Conservation (phyloP, 2,888 invertebrate genomes). For the Amiota mariae region DNA sequence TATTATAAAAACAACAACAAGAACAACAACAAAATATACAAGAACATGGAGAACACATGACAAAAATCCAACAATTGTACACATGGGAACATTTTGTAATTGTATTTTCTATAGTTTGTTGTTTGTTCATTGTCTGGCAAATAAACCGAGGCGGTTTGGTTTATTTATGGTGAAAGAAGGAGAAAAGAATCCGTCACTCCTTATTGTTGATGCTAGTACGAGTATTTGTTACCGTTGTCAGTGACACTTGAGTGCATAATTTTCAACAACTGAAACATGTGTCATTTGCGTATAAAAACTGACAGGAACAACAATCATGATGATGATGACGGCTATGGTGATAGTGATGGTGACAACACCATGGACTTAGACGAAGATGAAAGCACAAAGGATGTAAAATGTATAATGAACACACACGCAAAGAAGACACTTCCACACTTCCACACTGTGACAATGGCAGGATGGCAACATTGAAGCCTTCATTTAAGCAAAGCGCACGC, state of each 20-base stretch:
- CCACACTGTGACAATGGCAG: conserved; percentile 28
- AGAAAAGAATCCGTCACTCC: background rate
- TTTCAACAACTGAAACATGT: conserved; percentile 46
- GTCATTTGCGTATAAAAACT: conserved; percentile 38
- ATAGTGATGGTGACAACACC: background rate
- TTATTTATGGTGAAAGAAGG: background rate
- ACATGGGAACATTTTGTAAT: conserved; percentile 56
- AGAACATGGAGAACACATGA: conserved; percentile 29
- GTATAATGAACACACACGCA: background rate
- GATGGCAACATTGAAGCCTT: conserved; percentile 31
- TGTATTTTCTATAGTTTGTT: conserved; percentile 39
- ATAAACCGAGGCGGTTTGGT: conserved; percentile 17
- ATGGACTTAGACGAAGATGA: conserved; percentile 45
- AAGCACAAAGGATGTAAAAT: conserved; percentile 45
- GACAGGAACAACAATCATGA: conserved; percentile 20
- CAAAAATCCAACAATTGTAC: conserved; percentile 36
- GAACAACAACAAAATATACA: conserved; percentile 7
- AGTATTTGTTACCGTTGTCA: conserved; percentile 27
- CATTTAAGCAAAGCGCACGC: conserved; percentile 41
- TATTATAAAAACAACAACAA: too few relatives aligned
- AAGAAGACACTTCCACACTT: conserved; percentile 9
- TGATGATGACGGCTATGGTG: background rate
- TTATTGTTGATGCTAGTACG: conserved; percentile 36
- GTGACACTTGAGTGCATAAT: conserved; percentile 45
- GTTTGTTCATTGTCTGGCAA: conserved; percentile 28